These are phyloP conservation scores for Chlamydotis undulata DNA, from an alignment of 2,113 vertebrate species.

Conservation along the genomic window DNA sequence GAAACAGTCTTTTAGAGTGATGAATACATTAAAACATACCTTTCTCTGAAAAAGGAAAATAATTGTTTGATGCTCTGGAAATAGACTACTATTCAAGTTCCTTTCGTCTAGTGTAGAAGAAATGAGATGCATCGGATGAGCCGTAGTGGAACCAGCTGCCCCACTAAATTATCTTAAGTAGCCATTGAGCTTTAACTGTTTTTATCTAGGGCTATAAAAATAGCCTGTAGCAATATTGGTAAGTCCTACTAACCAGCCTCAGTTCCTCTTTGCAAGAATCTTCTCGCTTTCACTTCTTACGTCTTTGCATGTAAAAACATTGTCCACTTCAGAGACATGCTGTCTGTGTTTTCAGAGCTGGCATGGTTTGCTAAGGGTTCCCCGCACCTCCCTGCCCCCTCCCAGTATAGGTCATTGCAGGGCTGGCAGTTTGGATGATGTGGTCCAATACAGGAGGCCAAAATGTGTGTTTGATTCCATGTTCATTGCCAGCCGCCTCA, in stretches of 20 bases:
- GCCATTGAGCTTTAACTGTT: background rate
- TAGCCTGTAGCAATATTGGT: background rate
- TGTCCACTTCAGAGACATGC: fast-evolving
- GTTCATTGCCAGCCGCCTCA: background rate
- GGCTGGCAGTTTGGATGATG: background rate
- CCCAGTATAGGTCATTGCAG: background rate
- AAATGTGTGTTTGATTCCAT: background rate
- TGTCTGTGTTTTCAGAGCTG: background rate
- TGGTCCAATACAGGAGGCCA: background rate
- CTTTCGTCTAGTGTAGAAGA: background rate
- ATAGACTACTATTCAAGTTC: background rate
- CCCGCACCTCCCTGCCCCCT: too few species aligned
- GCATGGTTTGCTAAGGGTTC: too few species aligned
- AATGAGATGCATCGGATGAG: background rate
- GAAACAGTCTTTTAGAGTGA: background rate
- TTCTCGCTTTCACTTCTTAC: background rate
- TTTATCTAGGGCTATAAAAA: background rate
- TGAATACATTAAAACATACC: background rate
- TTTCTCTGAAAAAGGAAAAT: background rate
- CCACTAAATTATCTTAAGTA: background rate
- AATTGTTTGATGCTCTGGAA: background rate
- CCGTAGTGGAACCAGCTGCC: background rate
- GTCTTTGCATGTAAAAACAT: background rate
- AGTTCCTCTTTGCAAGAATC: background rate
- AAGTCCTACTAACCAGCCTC: background rate